Evolutionary conservation across 2,797 vertebrate genomes (phyloP).

Genomic region (Urocyon cinereoargenteus): DNA sequence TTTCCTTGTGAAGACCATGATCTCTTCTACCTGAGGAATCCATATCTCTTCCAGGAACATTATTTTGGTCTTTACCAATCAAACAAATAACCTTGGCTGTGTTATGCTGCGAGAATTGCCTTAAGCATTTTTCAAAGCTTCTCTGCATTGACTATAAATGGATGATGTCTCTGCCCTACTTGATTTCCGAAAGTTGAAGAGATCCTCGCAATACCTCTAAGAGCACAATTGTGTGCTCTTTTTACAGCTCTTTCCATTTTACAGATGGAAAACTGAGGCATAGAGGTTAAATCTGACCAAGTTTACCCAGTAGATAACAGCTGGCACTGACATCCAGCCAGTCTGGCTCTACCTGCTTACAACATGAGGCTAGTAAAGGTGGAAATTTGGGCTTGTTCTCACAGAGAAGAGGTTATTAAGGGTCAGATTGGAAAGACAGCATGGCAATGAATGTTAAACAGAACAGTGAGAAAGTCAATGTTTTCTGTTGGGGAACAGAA

Average conservation of each 20-base stretch:
- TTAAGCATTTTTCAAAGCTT: not conserved
- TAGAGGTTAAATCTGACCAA: not conserved
- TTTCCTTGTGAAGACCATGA: not conserved
- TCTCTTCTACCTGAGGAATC: not conserved
- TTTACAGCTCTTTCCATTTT: not conserved
- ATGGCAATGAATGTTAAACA: not conserved
- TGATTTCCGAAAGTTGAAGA: not conserved
- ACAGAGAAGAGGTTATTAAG: not conserved
- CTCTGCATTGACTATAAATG: not conserved
- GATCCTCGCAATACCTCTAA: not conserved
- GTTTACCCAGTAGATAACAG: not conserved
- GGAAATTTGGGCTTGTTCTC: not conserved
- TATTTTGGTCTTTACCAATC: not conserved
- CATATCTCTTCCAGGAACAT: not conserved
- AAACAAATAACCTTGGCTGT: not conserved
- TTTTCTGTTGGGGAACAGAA: conserved; percentile 17
- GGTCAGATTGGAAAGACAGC: not conserved
- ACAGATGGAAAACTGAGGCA: not conserved
- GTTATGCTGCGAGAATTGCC: not conserved
- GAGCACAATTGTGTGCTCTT: not conserved
- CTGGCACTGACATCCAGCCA: not conserved
- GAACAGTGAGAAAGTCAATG: not conserved
- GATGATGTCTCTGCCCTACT: not conserved
- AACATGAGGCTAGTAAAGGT: not conserved
- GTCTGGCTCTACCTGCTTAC: not conserved